Conservation (phyloP, 2,113 vertebrate species). For the Reinhardtius hippoglossoides region DNA sequence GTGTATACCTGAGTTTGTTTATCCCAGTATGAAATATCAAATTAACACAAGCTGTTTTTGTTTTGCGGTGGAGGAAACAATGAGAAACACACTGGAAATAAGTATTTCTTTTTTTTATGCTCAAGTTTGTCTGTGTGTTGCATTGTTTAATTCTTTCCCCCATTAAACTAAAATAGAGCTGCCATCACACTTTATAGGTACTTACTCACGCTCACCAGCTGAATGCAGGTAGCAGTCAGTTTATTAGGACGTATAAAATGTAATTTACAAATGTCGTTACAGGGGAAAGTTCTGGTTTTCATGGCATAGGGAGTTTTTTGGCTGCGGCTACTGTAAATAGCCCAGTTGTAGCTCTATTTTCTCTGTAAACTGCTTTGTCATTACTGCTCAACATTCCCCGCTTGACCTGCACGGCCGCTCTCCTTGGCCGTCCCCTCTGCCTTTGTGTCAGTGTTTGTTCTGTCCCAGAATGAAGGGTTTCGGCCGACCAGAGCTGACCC, state of each 20-base stretch:
- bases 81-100: conserved; percentile 40
- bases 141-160: conserved; percentile 66
- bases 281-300: conserved; percentile 52
- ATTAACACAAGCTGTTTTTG: conserved; percentile 37
- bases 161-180: conserved; percentile 64
- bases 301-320: conserved; percentile 40
- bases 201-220: conserved; percentile 68
- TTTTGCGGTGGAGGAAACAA: conserved; percentile 49
- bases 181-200: conserved; percentile 62
- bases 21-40: conserved; percentile 39
- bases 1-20: conserved; percentile 39
- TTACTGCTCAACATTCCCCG: conserved; percentile 70
- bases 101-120: conserved; percentile 34
- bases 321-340: conserved; percentile 50
- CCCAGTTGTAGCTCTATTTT: conserved; percentile 58
- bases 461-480: conserved; percentile 77
- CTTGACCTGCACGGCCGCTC: conserved; percentile 62
- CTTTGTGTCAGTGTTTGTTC: conserved; percentile 76
- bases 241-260: conserved; percentile 65
- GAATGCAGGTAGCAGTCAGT: conserved; percentile 62
- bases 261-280: conserved; percentile 65
- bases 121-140: conserved; percentile 27
- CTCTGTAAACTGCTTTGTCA: conserved; percentile 74
- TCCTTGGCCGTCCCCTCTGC: conserved; percentile 61
- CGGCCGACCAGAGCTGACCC: conserved; percentile 72